These are phyloP conservation scores for Cyprinella venusta DNA, from an alignment of 2,797 vertebrate species.

Conservation along the genomic window DNA sequence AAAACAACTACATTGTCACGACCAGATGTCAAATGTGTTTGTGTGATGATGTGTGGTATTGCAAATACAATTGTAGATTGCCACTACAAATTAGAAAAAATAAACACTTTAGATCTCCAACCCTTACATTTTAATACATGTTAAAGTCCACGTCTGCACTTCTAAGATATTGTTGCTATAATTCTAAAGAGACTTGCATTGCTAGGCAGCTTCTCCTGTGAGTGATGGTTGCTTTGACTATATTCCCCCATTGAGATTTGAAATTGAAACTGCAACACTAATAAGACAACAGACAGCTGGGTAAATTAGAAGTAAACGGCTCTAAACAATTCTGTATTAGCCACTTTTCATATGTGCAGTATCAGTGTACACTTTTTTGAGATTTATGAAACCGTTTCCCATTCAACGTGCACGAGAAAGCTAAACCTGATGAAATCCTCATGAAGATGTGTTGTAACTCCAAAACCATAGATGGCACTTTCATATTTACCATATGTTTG, in stretches of 20 bases:
- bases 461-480: neutral
- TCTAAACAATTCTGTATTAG: neutral
- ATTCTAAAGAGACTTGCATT: constrained; percentile 63
- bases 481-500: neutral
- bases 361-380: neutral
- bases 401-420: neutral
- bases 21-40: neutral
- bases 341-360: neutral
- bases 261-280: constrained; percentile 42
- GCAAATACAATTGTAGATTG: neutral
- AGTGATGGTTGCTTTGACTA: constrained; percentile 49
- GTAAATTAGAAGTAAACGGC: neutral
- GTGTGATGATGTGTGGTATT: neutral
- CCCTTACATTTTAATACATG: neutral
- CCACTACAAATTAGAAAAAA: neutral
- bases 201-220: constrained; percentile 65
- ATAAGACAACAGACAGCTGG: constrained; percentile 38
- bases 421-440: constrained; percentile 7
- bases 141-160: neutral
- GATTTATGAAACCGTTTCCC: neutral
- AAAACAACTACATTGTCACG: neutral
- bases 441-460: neutral
- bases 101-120: neutral
- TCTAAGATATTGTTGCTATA: constrained; percentile 47
- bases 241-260: constrained; percentile 54